These are phyloP conservation scores for Dolichallabes microphthalmus DNA, from an alignment of 2,113 vertebrate genomes.

Conservation along the genomic window DNA sequence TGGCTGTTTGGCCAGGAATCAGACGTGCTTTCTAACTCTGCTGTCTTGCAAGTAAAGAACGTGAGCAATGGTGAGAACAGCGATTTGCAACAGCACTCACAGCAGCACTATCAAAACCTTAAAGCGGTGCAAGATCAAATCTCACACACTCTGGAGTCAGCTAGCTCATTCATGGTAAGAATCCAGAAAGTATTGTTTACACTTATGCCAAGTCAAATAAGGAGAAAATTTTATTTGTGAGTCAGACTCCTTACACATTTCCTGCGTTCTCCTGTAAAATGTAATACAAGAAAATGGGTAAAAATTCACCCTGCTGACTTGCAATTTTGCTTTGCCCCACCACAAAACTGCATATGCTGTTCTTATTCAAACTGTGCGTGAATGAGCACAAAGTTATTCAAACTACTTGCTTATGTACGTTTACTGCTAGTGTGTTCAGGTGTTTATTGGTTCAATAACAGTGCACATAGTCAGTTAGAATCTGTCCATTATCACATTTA, in stretches of 20 bases:
- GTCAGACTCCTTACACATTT: not conserved
- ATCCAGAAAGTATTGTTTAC: not conserved
- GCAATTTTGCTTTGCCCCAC: not conserved
- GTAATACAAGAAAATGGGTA: not conserved
- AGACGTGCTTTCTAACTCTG: slow-evolving; percentile 62
- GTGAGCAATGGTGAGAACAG: slow-evolving; percentile 83
- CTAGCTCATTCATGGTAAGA: slow-evolving; percentile 76
- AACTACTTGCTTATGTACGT: not conserved
- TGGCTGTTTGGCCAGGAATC: slow-evolving; percentile 88
- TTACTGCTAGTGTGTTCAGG: not conserved
- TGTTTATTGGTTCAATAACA: not conserved
- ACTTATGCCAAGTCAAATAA: not conserved
- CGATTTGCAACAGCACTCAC: slow-evolving; percentile 80
- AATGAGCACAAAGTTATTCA: not conserved
- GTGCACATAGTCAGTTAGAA: not conserved
- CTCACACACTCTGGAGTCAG: slow-evolving; percentile 80
- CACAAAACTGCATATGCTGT: not conserved
- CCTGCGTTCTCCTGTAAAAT: not conserved
- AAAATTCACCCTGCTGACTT: too few relatives aligned
- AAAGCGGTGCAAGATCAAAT: slow-evolving; percentile 87
- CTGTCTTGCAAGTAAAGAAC: slow-evolving; percentile 93
- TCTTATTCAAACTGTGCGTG: not conserved
- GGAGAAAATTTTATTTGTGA: not conserved
- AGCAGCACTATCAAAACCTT: slow-evolving; percentile 83
- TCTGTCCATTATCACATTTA: not conserved